Conservation (phyloP, 2,113 vertebrate genomes). For the Gallinago media region DNA sequence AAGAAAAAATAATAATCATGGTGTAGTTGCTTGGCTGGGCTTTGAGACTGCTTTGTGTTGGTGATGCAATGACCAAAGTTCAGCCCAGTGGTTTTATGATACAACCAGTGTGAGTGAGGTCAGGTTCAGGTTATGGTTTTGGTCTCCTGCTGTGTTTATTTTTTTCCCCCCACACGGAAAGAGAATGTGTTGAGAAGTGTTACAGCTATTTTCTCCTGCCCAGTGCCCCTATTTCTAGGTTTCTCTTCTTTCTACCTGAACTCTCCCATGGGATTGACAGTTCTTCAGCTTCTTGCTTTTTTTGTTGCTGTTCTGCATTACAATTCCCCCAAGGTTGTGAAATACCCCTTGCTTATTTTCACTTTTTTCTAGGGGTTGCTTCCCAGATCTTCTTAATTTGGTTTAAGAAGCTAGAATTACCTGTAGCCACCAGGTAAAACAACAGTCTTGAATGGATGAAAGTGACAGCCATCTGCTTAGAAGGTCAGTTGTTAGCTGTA, state of each 20-base stretch:
- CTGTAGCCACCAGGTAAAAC: not conserved
- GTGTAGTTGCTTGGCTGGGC: not conserved
- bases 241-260: not conserved
- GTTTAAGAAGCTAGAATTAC: not conserved
- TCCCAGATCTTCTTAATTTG: not conserved
- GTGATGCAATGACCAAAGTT: constrained; percentile 34
- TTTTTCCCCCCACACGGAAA: not conserved
- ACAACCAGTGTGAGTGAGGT: not conserved
- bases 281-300: not conserved
- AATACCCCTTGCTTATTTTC: not conserved
- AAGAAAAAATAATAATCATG: not conserved
- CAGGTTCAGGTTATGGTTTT: constrained; percentile 10
- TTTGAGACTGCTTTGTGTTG: not conserved
- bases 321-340: not conserved
- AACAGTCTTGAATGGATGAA: not conserved
- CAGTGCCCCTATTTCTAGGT: not conserved
- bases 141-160: not conserved
- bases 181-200: not conserved
- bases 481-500: not conserved
- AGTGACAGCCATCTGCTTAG: not conserved
- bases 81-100: not conserved
- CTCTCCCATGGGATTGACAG: not conserved
- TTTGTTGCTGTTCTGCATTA: not conserved
- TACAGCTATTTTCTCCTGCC: not conserved
- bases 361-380: not conserved